Percentiles rank a stretch among this genome's conserved stretches.
These are phyloP conservation scores for Spicauda simplicius DNA, from an alignment of 2,888 invertebrate genomes.

Conservation along the genomic window DNA sequence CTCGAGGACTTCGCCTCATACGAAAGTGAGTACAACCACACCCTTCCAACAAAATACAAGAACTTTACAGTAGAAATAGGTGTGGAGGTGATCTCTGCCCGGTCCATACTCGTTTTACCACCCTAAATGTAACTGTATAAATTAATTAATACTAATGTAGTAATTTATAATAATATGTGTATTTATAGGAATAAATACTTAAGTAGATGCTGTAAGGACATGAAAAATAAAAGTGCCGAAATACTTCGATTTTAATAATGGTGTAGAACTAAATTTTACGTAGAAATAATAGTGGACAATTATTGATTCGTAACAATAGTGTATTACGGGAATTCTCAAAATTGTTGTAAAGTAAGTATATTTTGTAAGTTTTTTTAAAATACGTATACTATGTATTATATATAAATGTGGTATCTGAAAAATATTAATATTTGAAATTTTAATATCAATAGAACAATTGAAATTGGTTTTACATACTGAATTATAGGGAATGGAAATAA, in stretches of 20 bases:
- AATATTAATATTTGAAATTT: background rate
- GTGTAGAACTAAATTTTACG: background rate
- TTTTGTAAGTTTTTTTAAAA: background rate
- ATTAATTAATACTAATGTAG: no score
- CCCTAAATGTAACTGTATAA: no score
- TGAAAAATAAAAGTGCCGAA: background rate
- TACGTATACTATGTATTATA: background rate
- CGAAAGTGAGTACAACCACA: no score
- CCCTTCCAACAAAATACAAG: no score
- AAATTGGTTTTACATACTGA: background rate
- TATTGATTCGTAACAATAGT: background rate
- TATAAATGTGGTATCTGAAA: background rate
- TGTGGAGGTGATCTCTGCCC: no score
- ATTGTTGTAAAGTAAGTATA: background rate
- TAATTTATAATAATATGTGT: no score
- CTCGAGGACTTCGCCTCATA: no score
- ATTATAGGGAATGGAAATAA: no score
- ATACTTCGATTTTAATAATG: conserved; percentile 7
- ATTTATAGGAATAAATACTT: no score
- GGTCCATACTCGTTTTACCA: no score
- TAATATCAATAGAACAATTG: background rate
- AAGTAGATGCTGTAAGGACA: background rate
- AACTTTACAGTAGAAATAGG: no score
- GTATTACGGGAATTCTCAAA: background rate
- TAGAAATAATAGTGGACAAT: background rate